Evolutionary conservation across 2,113 vertebrate species (phyloP), one percentile per base, ranked within the genome.

Genomic region (Oceanites oceanicus): DNA sequence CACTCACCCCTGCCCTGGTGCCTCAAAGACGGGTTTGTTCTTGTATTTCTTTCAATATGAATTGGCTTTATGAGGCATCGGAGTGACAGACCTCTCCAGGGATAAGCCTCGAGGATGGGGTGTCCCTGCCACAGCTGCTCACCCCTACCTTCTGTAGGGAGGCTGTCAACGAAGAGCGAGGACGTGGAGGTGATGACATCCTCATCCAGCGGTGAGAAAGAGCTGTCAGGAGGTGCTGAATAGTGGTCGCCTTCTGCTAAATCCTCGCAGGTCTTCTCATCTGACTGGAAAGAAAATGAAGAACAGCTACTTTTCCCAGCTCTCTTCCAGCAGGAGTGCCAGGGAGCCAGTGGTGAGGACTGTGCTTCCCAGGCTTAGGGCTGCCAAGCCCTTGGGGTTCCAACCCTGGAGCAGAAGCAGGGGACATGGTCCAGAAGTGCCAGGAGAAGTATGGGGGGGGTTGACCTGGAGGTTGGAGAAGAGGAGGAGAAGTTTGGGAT

Each of bases 131-230:
- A 2, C 14, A 36, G 53, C 10, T 3, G 12, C 27, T 19, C 44
- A 4, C 36, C 47, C 68, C 53, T 97, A 99, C 99, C 99, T 98
- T 98, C 98, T 0, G 99, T 99, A 36, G 99, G 98, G 36, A 98
- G 97, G 67, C 97, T 98, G 58, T 97, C 97, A 0, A 97, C 11
- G 73, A 93, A 86, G 61, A 96, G 78, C 3, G 98, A 97, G 56
- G 98, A 94, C 4, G 98, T 89, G 56, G 98, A 61, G 17, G 98
- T 96, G 72, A 92, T 34, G 63, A 42, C 34, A 1, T n/a, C 90
- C 22, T 55, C 56, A 0, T 47, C 53, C 22, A 9, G 81, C 1
- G 87, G 72, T 0, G 95, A 45, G 62, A 32, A 44, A 9, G 97
- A 95, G 94, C 86, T 70, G 11, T 66, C 83, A 0, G 98, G 97